Percentiles rank a stretch among this genome's conserved stretches.
These are phyloP conservation scores for Tenebrio molitor DNA, from an alignment of 1,140 invertebrate genomes.

Conservation along the genomic window DNA sequence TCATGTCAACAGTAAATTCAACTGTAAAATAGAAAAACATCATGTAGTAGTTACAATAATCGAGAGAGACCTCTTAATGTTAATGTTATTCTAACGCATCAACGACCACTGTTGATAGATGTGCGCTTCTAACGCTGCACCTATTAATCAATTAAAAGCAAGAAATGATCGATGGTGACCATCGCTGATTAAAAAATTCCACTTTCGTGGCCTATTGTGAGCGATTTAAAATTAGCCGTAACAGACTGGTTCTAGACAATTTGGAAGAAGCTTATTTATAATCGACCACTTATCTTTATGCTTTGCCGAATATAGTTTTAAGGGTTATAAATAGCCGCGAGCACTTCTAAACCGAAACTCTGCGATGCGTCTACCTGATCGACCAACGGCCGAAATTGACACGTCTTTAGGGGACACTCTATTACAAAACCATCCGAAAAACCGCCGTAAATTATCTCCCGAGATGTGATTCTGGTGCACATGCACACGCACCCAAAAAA, in stretches of 20 bases:
- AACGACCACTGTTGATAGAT: too few species aligned
- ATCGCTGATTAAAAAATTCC: neutral
- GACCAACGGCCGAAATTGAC: constrained; percentile 3
- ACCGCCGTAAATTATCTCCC: neutral
- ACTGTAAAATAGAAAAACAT: constrained; percentile 19
- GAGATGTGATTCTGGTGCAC: neutral
- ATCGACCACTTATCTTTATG: constrained; percentile 30
- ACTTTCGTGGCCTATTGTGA: neutral
- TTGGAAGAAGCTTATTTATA: constrained; percentile 34
- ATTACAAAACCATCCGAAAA: neutral
- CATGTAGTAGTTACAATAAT: too few species aligned
- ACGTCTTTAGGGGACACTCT: constrained; percentile 6
- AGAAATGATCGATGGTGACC: neutral
- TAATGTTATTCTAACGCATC: too few species aligned
- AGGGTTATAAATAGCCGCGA: constrained; percentile 25
- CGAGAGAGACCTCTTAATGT: too few species aligned
- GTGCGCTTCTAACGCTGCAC: too few species aligned
- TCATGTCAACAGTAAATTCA: constrained; percentile 17
- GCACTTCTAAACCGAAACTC: neutral
- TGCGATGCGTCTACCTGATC: too few species aligned
- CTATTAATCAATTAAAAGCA: neutral
- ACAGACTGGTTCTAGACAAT: constrained; percentile 31
- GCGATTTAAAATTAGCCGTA: constrained; percentile 10
- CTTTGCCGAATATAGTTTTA: constrained; percentile 37
- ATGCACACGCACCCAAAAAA: constrained; percentile 31